Conservation (phyloP, 2,888 invertebrate species). For the Drosophila neoperkinsi region DNA sequence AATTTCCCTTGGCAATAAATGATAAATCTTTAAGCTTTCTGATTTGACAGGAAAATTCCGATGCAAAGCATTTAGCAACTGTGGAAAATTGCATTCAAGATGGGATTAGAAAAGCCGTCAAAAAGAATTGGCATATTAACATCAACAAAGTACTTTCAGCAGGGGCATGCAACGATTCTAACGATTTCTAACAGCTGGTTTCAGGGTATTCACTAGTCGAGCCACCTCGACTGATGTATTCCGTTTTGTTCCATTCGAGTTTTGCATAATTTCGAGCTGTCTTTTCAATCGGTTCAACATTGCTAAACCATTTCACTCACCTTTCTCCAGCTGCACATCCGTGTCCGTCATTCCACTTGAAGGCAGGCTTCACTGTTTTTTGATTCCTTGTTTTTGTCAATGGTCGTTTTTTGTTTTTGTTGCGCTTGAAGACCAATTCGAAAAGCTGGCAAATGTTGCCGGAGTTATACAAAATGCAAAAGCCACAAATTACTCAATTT, state of each 20-base stretch:
- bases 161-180: not conserved
- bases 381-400: not conserved
- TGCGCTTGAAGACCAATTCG: not conserved
- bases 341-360: constrained; percentile 31
- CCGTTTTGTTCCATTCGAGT: not conserved
- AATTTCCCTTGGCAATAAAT: not conserved
- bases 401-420: not conserved
- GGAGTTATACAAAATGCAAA: constrained; percentile 1
- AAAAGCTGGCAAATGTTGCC: not conserved
- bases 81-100: not conserved
- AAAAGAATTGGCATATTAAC: too few species aligned
- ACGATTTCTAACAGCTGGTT: not conserved
- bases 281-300: not conserved
- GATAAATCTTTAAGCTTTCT: not conserved
- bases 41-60: not conserved
- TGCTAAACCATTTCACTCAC: constrained; percentile 15
- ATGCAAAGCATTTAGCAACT: fast-evolving
- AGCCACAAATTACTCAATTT: constrained; percentile 1
- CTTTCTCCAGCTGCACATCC: constrained; percentile 45
- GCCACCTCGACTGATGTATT: too few species aligned
- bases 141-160: too few species aligned
- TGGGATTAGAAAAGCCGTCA: not conserved
- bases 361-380: not conserved
- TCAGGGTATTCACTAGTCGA: not conserved
- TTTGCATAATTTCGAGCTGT: not conserved